Conservation (phyloP, 2,797 vertebrate species). For the Notolepis coatsorum region DNA sequence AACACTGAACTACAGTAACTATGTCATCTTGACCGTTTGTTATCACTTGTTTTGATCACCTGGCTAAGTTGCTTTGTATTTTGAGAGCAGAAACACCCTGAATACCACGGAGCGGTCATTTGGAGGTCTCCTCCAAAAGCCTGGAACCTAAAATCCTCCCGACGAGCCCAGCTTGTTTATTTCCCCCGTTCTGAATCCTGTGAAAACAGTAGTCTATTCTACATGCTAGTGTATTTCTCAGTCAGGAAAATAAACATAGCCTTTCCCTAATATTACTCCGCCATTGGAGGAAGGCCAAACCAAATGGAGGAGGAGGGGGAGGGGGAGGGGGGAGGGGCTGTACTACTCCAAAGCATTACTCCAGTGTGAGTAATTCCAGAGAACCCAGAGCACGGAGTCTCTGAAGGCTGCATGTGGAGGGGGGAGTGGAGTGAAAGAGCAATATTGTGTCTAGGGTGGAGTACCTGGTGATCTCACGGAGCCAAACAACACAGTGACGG, state of each 20-base stretch:
- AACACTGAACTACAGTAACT: too few relatives aligned
- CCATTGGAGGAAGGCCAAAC: constrained; percentile 50
- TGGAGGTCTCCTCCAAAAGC: too few relatives aligned
- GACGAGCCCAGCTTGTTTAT: too few relatives aligned
- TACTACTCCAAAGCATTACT: constrained; percentile 64
- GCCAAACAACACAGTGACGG: constrained; percentile 1
- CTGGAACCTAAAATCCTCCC: too few relatives aligned
- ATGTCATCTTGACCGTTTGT: too few relatives aligned
- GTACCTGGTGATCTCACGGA: constrained; percentile 60
- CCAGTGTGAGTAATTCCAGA: constrained; percentile 75
- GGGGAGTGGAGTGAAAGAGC: constrained; percentile 48
- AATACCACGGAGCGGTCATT: too few relatives aligned
- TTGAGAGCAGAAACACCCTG: too few relatives aligned
- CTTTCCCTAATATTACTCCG: constrained; percentile 58
- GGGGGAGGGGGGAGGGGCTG: not conserved
- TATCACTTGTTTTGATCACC: too few relatives aligned
- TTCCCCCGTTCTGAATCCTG: constrained; percentile 25
- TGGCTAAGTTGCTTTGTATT: too few relatives aligned
- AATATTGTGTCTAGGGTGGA: constrained; percentile 63
- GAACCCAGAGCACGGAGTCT: constrained; percentile 46
- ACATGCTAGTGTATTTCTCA: too few relatives aligned
- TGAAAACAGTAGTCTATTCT: constrained; percentile 37
- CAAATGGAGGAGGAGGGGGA: constrained; percentile 51
- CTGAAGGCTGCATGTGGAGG: constrained; percentile 27
- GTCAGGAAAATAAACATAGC: constrained; percentile 53